Evolutionary conservation across 1,140 invertebrate species (phyloP).

Genomic region (Caerostris extrusa): DNA sequence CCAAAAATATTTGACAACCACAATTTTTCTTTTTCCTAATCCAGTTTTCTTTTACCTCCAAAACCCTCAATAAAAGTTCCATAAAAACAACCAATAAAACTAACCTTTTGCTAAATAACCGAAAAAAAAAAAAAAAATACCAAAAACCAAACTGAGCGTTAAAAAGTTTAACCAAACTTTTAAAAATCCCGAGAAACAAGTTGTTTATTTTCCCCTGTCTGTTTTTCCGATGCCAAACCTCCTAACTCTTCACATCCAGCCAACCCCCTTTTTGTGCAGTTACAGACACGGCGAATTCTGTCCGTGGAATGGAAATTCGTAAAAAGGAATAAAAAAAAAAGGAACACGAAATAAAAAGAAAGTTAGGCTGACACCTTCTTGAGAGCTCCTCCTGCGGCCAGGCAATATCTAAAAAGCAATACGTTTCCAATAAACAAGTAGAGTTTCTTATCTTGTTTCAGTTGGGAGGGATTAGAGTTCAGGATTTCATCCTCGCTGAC

Average conservation of each 20-base stretch:
- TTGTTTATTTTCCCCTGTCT: conserved; percentile 39
- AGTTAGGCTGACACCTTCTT: conserved; percentile 17
- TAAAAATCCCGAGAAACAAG: conserved; percentile 59
- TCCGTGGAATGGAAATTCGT: not conserved
- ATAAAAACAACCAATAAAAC: not conserved
- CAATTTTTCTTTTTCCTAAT: not conserved
- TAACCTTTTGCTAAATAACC: not conserved
- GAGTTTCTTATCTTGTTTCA: conserved; percentile 33
- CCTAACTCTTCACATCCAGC: conserved; percentile 12
- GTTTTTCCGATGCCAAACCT: not conserved
- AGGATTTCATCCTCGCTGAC: conserved; percentile 60
- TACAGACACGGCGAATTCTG: conserved; percentile 12
- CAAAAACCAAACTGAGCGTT: conserved; percentile 28
- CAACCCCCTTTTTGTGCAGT: not conserved
- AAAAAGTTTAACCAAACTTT: conserved; percentile 51
- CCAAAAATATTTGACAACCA: not conserved
- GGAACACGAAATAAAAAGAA: not conserved
- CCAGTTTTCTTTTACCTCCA: not conserved
- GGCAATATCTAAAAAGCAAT: conserved; percentile 72
- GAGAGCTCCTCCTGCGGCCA: conserved; percentile 11
- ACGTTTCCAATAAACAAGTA: conserved; percentile 68
- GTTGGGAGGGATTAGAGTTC: conserved; percentile 49
- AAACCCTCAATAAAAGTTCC: not conserved
- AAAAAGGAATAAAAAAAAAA: too few relatives aligned
- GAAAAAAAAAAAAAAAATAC: too few relatives aligned